Evolutionary conservation across 1,140 invertebrate genomes (phyloP).

Genomic region (Ephestia elutella): DNA sequence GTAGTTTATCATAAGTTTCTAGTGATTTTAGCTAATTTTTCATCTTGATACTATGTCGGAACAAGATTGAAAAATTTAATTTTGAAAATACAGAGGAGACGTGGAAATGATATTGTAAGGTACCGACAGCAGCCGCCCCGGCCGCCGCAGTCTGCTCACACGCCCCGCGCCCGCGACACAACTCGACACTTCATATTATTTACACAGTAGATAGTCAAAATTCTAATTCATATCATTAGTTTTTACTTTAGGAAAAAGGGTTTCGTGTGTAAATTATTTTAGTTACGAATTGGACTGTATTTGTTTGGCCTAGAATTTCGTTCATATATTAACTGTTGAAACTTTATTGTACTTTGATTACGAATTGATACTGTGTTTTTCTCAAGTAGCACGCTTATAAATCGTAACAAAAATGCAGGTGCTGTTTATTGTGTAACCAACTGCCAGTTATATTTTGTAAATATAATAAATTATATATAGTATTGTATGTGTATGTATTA

Average conservation of each 20-base stretch:
- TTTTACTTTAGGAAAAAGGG: conserved; percentile 64
- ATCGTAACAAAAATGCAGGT: conserved; percentile 54
- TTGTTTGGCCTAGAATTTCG: conserved; percentile 56
- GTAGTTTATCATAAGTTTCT: conserved; percentile 54
- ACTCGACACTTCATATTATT: conserved; percentile 37
- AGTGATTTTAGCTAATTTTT: conserved; percentile 53
- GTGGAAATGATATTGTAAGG: conserved; percentile 15
- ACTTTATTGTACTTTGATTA: conserved; percentile 27
- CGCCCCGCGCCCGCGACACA: conserved; percentile 20
- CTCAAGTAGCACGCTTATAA: conserved; percentile 23
- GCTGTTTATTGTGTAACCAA: conserved; percentile 50
- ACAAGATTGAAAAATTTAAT: conserved; percentile 41
- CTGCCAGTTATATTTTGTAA: conserved; percentile 66
- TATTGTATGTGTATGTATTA: conserved; percentile 39
- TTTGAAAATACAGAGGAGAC: conserved; percentile 28
- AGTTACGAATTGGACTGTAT: conserved; percentile 43
- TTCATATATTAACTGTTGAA: conserved; percentile 44
- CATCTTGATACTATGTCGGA: conserved; percentile 41
- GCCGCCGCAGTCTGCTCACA: conserved; percentile 28
- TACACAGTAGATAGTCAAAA: conserved; percentile 69
- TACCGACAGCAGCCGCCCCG: conserved; percentile 37
- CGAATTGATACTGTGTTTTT: conserved; percentile 13
- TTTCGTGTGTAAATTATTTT: conserved; percentile 50
- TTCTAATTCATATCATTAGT: conserved; percentile 73
- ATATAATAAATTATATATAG: conserved; percentile 58